phyloP scores from a whole-genome alignment of 2,888 invertebrate genomes.

The Allacma fusca region DNA sequence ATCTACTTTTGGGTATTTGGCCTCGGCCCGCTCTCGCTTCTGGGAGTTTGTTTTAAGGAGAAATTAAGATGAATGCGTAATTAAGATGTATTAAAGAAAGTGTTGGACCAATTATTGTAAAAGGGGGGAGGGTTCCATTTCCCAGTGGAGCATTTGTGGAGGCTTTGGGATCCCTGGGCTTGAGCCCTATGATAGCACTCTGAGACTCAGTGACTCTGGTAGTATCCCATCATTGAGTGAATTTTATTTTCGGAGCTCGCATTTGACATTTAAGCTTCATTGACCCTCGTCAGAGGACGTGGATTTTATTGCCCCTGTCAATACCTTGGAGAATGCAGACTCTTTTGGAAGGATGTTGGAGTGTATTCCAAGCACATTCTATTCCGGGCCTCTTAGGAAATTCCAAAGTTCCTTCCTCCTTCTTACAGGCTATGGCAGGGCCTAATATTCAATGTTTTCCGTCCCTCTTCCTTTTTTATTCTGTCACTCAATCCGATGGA shows the following conservation, averaged over 20 bases:
- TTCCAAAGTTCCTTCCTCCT: not conserved
- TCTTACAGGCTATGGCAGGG: not conserved
- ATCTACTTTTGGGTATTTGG: no score
- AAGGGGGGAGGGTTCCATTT: not conserved
- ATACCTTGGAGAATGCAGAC: not conserved
- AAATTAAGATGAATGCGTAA: slow-evolving; percentile 27
- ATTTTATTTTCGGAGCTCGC: no score
- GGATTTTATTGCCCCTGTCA: slow-evolving; percentile 9
- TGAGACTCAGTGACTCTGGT: no score
- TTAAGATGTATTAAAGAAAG: slow-evolving; percentile 30
- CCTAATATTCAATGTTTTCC: not conserved
- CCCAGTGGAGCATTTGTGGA: no score
- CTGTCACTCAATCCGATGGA: no score
- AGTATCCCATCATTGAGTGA: no score
- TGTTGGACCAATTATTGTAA: slow-evolving; percentile 10
- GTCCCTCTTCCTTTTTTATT: not conserved
- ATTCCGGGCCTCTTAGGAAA: not conserved
- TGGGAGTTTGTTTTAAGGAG: no score
- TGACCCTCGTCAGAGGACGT: slow-evolving; percentile 28
- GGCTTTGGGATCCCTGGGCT: no score
- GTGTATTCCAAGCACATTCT: slow-evolving; percentile 1
- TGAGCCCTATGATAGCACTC: no score
- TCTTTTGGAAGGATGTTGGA: no score
- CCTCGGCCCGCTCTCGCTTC: no score
- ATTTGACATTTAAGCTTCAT: slow-evolving; percentile 34